Conservation (phyloP, 2,888 invertebrate species). For the Dioctria linearis region DNA sequence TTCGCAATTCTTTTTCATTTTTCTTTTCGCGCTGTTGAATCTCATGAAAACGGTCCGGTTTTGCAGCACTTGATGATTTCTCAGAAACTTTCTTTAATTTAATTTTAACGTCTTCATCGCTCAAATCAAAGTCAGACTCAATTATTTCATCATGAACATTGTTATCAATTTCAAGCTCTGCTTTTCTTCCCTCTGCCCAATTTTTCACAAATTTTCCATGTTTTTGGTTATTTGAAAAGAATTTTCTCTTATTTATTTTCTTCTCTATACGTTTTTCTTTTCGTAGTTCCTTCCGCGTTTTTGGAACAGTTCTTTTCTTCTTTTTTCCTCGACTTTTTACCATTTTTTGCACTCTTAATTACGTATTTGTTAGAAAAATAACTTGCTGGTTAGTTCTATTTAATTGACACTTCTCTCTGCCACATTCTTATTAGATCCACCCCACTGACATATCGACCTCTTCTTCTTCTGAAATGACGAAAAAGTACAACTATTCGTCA, state of each 20-base stretch:
- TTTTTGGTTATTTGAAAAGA: conserved; percentile 64
- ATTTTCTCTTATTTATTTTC: conserved; percentile 73
- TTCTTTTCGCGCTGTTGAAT: conserved; percentile 73
- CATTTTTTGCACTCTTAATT: conserved; percentile 59
- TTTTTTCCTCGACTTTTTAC: conserved; percentile 60
- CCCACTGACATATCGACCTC: no score
- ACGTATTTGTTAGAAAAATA: no score
- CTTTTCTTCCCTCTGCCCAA: background rate
- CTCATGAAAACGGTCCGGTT: conserved; percentile 56
- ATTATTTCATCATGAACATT: conserved; percentile 62
- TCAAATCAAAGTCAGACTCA: conserved; percentile 66
- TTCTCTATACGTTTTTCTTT: conserved; percentile 81
- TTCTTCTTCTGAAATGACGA: no score
- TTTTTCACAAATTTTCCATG: background rate
- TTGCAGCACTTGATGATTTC: conserved; percentile 55
- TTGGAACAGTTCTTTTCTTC: conserved; percentile 58
- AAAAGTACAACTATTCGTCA: no score
- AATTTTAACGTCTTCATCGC: conserved; percentile 66
- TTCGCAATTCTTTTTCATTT: conserved; percentile 74
- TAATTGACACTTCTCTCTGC: no score
- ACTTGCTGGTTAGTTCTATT: no score
- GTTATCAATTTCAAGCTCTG: conserved; percentile 51
- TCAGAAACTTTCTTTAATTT: conserved; percentile 58
- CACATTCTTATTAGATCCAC: no score
- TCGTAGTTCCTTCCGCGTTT: conserved; percentile 72